phyloP scores from a whole-genome alignment of 2,888 invertebrate genomes.

The Pedicia rivosa region DNA sequence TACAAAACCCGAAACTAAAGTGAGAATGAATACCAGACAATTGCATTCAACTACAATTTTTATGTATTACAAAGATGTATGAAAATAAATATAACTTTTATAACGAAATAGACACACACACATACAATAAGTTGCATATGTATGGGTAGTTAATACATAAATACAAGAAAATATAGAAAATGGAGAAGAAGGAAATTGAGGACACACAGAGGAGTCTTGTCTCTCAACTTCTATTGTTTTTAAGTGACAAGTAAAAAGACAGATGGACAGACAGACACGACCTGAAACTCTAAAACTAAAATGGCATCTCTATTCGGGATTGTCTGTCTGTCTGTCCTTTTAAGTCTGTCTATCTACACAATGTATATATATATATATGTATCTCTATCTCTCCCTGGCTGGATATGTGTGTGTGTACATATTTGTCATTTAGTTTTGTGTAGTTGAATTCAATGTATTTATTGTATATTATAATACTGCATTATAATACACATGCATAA shows the following conservation, averaged over 20 bases:
- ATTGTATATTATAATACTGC: no score
- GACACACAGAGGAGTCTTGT: constrained; percentile 1
- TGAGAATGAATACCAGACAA: no score
- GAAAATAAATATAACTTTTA: no score
- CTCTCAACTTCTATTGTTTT: constrained; percentile 9
- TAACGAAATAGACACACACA: no score
- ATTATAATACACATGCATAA: no score
- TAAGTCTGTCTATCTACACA: background rate
- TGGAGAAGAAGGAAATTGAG: background rate
- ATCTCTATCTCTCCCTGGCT: no score
- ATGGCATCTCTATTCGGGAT: constrained; percentile 6
- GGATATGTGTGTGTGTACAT: no score
- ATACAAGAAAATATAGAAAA: constrained; percentile 1
- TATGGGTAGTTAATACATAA: background rate
- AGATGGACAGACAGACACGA: constrained; percentile 12
- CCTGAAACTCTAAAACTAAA: constrained; percentile 5
- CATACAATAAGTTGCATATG: constrained; percentile 1
- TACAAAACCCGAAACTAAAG: no score
- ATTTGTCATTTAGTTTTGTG: no score
- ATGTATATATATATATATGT: background rate
- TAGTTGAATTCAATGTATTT: no score
- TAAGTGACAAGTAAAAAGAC: constrained; percentile 12
- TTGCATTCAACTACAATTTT: no score
- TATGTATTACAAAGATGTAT: no score
- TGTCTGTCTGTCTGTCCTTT: background rate